Evolutionary conservation across 2,113 vertebrate species (phyloP).

Genomic region (Notarius lentiginosus): DNA sequence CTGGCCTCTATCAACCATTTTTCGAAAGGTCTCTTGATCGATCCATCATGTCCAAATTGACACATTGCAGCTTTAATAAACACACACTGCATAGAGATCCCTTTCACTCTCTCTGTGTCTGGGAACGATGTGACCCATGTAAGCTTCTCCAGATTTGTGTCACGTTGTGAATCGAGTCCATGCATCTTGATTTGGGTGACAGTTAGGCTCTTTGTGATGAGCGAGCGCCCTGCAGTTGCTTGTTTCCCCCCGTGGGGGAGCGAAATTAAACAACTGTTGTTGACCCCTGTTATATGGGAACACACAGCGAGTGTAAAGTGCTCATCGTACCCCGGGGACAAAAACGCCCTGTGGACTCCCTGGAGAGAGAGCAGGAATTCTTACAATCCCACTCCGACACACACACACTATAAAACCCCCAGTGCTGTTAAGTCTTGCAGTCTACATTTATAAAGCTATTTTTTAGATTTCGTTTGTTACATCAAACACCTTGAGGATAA

Average conservation of each 20-base stretch:
- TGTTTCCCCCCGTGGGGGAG: constrained; percentile 40
- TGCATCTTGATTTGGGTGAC: constrained; percentile 53
- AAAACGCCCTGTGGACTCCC: constrained; percentile 32
- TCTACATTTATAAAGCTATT: background rate
- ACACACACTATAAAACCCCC: constrained; percentile 15
- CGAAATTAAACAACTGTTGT: constrained; percentile 59
- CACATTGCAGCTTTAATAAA: constrained; percentile 29
- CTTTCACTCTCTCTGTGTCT: constrained; percentile 41
- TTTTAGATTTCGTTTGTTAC: background rate
- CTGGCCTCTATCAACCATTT: constrained; percentile 7
- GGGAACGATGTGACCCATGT: constrained; percentile 49
- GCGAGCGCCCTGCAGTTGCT: constrained; percentile 37
- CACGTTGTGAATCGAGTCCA: constrained; percentile 36
- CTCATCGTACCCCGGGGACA: constrained; percentile 45
- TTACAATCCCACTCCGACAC: constrained; percentile 30
- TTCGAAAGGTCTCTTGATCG: constrained; percentile 22
- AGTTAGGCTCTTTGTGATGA: constrained; percentile 50
- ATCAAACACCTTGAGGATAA: background rate
- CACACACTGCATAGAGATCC: constrained; percentile 31
- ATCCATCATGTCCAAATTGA: constrained; percentile 40
- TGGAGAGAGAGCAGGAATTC: constrained; percentile 51
- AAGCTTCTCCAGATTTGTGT: constrained; percentile 44
- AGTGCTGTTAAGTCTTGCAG: constrained; percentile 19
- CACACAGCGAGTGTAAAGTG: constrained; percentile 48
- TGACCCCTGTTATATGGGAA: constrained; percentile 55